Evolutionary conservation across 2,888 invertebrate genomes (phyloP).

Genomic region (Nasonia oneida): DNA sequence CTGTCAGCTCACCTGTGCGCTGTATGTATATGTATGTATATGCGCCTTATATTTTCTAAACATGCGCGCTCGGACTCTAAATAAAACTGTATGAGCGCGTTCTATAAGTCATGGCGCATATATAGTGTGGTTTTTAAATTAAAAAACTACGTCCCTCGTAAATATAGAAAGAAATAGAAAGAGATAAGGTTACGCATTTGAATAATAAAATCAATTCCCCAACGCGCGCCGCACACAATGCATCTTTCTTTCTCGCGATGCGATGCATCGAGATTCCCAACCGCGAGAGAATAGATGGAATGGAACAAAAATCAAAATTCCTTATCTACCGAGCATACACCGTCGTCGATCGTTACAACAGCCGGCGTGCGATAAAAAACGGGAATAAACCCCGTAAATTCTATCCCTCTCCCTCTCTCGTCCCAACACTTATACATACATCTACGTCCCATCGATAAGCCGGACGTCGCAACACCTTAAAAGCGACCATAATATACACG

Average conservation of each 20-base stretch:
- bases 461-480: conserved; percentile 5
- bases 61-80: not conserved
- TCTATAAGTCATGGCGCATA: not conserved
- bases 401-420: not conserved
- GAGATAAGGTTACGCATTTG: not conserved
- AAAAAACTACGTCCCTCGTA: not conserved
- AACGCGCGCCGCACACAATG: not conserved
- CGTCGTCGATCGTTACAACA: not conserved
- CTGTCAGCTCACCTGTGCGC: conserved; percentile 2
- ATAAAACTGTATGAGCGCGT: not conserved
- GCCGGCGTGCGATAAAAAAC: not conserved
- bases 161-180: too few species aligned
- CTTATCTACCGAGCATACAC: not conserved
- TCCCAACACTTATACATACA: not conserved
- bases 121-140: not conserved
- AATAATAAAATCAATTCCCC: not conserved
- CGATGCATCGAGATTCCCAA: not conserved
- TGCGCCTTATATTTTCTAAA: not conserved
- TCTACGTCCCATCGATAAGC: conserved; percentile 1
- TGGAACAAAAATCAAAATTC: not conserved
- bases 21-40: not conserved
- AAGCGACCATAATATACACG: not conserved
- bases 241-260: not conserved
- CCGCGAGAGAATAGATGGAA: not conserved
- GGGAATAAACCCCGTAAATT: conserved; percentile 1